Base-by-base conservation (phyloP, 2,888 invertebrate species). In the Adineta ricciae region DNA sequence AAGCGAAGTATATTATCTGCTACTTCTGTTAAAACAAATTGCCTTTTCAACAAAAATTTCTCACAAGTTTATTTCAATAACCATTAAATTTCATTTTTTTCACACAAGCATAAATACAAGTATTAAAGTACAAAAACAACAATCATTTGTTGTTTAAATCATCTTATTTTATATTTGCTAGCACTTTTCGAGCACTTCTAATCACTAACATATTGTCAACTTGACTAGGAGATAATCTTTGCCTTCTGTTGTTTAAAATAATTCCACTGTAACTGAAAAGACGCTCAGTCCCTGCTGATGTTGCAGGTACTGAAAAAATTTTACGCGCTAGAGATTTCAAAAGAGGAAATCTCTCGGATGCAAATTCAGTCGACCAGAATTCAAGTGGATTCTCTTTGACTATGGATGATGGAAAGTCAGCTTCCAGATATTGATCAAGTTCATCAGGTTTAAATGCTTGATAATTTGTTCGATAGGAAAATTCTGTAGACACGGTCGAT, bases 281-380 rank as follows among this genome's bases (percentile, higher is more conserved):
- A 24, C 78, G 41, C 24, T 78, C 78, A 2, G 78, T 78, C 41
- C 41, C 78, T 78, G 78, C 38, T 2, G 78, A 78, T 8, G 78
- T 78, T 11, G 78, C 41, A 1, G 38, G 78, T 24, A 78, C 41
- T 4, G 78, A 78, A 9, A 41, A 41, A 7, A 78, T 21, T 78
- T 78, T 78, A 2, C 78, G 1, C 0, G 78, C 78, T 11, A 78
- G 5, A 78, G 14, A 5, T 78, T 78, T 78, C n/a, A 78, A 78
- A 41, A 5, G 41, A 1, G 78, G 78, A 78, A 78, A 78, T 41
- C 24, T 78, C 4, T 24, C 38, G 11, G n/a, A n/a, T n/a, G 78
- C 78, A 41, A 78, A 41, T 78, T 78, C 78, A n/a, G 38, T 41
- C 2, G 78, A 78, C 78, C 78, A 78, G 41, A 78, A 78, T 11